These are phyloP conservation scores for Heliconius congener DNA, from an alignment of 1,140 invertebrate species.

Conservation along the genomic window DNA sequence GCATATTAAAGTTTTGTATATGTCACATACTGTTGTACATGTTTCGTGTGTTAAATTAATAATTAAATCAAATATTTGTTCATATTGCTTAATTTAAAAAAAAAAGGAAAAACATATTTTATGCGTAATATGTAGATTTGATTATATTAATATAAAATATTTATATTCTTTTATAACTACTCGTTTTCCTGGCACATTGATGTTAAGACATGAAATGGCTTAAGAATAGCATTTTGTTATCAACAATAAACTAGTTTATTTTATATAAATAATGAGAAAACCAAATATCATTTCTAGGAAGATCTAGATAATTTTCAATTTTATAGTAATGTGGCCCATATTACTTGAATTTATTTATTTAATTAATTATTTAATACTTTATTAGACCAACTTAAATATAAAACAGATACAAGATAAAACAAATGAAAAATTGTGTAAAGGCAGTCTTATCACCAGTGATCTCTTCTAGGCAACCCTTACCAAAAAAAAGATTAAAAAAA, in stretches of 20 bases:
- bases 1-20: background rate
- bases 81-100: background rate
- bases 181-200: background rate
- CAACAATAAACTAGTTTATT: background rate
- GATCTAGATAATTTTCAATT: background rate
- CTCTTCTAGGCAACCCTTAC: too few species aligned
- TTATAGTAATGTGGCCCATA: background rate
- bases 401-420: too few species aligned
- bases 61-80: conserved; percentile 2
- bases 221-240: background rate
- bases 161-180: background rate
- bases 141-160: background rate
- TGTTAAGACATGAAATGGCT: background rate
- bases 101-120: too few species aligned
- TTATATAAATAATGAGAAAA: background rate
- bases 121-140: too few species aligned
- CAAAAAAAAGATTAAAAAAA: too few species aligned
- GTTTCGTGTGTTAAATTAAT: background rate
- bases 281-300: background rate
- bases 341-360: too few species aligned
- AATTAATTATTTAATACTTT: too few species aligned
- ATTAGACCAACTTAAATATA: too few species aligned
- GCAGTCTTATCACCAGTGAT: too few species aligned
- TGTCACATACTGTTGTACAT: background rate
- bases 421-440: too few species aligned